These are phyloP conservation scores for Mesocentrotus franciscanus DNA, from an alignment of 53 echinoderm and acorn worm species.

Conservation along the genomic window DNA sequence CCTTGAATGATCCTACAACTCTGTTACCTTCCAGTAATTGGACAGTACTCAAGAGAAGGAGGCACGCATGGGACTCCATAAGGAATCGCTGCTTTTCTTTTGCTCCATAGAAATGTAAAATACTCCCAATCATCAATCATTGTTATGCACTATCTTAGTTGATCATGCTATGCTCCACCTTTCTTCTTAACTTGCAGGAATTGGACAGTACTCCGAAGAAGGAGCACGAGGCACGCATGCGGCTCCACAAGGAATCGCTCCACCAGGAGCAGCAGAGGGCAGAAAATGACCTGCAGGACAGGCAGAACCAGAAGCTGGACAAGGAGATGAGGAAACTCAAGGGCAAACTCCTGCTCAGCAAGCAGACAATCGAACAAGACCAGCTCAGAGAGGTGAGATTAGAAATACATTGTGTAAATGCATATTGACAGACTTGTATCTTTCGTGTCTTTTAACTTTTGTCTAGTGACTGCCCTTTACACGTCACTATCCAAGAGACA, in stretches of 20 bases:
- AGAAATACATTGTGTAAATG: not conserved
- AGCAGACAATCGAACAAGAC: conserved; percentile 90
- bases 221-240: conserved; percentile 84
- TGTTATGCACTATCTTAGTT: too few species aligned
- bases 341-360: conserved; percentile 77
- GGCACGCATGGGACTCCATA: too few species aligned
- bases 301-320: conserved; percentile 78
- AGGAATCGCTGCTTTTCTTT: too few species aligned
- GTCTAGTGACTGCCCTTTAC: too few species aligned
- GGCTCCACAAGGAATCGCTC: conserved; percentile 86
- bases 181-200: conserved; percentile 64
- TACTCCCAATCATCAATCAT: too few species aligned
- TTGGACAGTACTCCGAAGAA: conserved; percentile 85
- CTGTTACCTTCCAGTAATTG: not conserved
- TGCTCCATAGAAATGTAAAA: too few species aligned
- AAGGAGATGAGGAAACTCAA: conserved; percentile 88
- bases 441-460: too few species aligned
- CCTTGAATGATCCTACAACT: too few species aligned
- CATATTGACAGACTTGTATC: not conserved
- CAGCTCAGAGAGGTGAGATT: conserved; percentile 92
- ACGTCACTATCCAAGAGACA: too few species aligned
- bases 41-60: not conserved
- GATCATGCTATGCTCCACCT: not conserved
- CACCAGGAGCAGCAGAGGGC: conserved; percentile 83
- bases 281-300: conserved; percentile 74